These are phyloP conservation scores for Rotaria macrura DNA, from an alignment of 2,888 invertebrate species.

Conservation along the genomic window DNA sequence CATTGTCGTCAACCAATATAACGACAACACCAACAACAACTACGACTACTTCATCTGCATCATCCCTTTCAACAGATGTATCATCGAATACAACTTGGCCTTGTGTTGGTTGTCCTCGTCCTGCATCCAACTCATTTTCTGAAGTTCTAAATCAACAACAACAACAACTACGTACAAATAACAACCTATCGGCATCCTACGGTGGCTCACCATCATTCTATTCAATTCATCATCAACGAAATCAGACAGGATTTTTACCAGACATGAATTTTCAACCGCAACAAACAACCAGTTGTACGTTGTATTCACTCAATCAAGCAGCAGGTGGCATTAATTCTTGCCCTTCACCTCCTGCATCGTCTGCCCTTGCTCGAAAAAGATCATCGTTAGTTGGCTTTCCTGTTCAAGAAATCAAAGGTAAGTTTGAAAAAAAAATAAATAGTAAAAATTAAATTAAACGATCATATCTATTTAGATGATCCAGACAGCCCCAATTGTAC, in stretches of 20 bases:
- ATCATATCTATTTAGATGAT: background rate
- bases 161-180: background rate
- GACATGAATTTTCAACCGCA: background rate
- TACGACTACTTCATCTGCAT: background rate
- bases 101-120: background rate
- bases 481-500: background rate
- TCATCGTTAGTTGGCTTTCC: background rate
- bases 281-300: background rate
- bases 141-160: background rate
- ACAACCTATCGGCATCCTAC: background rate
- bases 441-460: background rate
- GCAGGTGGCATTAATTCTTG: background rate
- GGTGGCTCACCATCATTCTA: background rate
- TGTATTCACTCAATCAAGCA: background rate
- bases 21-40: background rate
- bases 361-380: background rate
- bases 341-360: background rate
- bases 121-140: conserved; percentile 2
- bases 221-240: background rate
- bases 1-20: background rate
- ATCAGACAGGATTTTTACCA: background rate
- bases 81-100: background rate
- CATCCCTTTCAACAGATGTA: background rate
- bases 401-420: background rate
- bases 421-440: background rate